Conservation (phyloP, 2,888 invertebrate species). For the Idaea biselata region DNA sequence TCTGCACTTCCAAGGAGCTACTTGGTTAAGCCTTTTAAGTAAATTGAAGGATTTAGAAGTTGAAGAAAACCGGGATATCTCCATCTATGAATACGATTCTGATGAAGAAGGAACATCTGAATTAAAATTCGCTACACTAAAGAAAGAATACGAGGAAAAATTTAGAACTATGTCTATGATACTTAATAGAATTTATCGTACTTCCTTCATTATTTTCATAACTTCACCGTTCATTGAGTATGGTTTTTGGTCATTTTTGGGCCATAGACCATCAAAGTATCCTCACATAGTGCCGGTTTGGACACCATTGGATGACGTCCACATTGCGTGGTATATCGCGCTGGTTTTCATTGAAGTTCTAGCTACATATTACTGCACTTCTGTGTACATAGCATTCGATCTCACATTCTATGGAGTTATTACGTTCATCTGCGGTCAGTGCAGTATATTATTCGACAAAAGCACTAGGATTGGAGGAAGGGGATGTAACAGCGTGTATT, state of each 20-base stretch:
- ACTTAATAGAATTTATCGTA: slow-evolving; percentile 45
- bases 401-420: slow-evolving; percentile 52
- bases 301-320: slow-evolving; percentile 45
- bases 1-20: slow-evolving; percentile 32
- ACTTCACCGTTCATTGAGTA: slow-evolving; percentile 58
- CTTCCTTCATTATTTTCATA: slow-evolving; percentile 48
- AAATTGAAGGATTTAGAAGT: slow-evolving; percentile 44
- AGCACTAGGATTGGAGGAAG: slow-evolving; percentile 52
- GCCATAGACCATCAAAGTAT: slow-evolving; percentile 24
- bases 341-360: slow-evolving; percentile 45
- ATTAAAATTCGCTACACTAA: slow-evolving; percentile 15
- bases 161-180: slow-evolving; percentile 38
- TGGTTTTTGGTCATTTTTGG: slow-evolving; percentile 29
- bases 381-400: slow-evolving; percentile 57
- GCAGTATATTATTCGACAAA: slow-evolving; percentile 42
- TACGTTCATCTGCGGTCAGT: slow-evolving; percentile 62
- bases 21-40: slow-evolving; percentile 46
- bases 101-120: slow-evolving; percentile 28
- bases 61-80: slow-evolving; percentile 30
- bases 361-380: slow-evolving; percentile 50
- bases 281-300: slow-evolving; percentile 62
- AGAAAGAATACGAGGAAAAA: slow-evolving; percentile 44
- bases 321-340: slow-evolving; percentile 40
- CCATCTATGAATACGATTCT: slow-evolving; percentile 36
- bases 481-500: slow-evolving; percentile 34